Evolutionary conservation across 2,888 invertebrate species (phyloP).

Genomic region (Neoascia interrupta): DNA sequence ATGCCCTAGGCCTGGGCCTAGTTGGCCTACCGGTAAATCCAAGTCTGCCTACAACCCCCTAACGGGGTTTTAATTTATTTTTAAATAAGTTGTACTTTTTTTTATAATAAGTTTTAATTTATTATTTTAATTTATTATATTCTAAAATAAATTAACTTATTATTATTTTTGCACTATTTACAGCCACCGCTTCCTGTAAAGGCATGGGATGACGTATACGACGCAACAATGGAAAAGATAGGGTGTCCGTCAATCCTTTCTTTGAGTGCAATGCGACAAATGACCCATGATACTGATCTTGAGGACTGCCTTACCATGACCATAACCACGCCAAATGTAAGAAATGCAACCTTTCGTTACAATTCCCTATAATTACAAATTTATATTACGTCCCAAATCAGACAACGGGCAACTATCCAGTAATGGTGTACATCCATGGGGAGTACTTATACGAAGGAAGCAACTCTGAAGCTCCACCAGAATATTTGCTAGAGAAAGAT

Average conservation of each 20-base stretch:
- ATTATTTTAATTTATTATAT: too few relatives aligned
- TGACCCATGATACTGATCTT: constrained; percentile 73
- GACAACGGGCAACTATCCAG: constrained; percentile 73
- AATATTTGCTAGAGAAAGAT: constrained; percentile 80
- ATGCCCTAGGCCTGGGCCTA: too few relatives aligned
- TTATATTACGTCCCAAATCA: constrained; percentile 54
- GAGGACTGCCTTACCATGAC: constrained; percentile 77
- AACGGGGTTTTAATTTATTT: too few relatives aligned
- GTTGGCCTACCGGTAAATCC: too few relatives aligned
- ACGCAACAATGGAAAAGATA: constrained; percentile 73
- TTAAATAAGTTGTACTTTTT: too few relatives aligned
- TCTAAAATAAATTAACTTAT: too few relatives aligned
- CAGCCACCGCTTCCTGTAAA: not conserved
- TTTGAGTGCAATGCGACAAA: constrained; percentile 71
- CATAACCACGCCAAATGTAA: constrained; percentile 75
- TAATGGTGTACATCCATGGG: constrained; percentile 80
- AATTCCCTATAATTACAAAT: not conserved
- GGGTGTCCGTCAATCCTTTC: constrained; percentile 77
- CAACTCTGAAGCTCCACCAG: constrained; percentile 78
- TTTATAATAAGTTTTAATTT: too few relatives aligned
- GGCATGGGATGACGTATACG: constrained; percentile 56
- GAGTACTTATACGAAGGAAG: constrained; percentile 79
- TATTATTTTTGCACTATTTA: too few relatives aligned
- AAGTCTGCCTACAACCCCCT: too few relatives aligned
- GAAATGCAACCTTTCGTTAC: too few relatives aligned